Base-by-base conservation (phyloP, 2,113 vertebrate species). In the Lasiurus borealis region DNA sequence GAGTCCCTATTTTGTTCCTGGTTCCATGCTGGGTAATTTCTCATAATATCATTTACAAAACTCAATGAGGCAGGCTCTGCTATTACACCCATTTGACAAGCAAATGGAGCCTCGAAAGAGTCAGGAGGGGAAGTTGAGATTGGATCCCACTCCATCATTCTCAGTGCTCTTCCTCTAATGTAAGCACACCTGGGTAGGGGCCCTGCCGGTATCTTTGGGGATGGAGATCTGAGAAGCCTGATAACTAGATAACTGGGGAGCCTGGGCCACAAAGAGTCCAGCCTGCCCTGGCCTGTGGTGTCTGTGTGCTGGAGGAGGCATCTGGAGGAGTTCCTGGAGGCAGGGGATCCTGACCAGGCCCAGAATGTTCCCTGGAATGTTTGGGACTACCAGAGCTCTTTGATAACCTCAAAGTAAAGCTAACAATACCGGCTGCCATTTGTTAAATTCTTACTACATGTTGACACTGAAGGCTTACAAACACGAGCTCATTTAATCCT, bases 381-480 rank as follows among this genome's bases (percentile, higher is more conserved):
- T 50, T 78, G 77, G 62, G 31, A 48, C 78, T 27, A 75, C 48
- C 57, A 92, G 77, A 48, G 5, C 27, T 88, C 73, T 75, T 83
- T 34, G 36, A 94, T 46, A 94, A 81, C 12, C 83, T 25, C 62
- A 69, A 27, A 92, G 78, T 36, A 52, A 82, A 52, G 78, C 80
- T 85, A 95, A 76, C 1, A 2, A 2, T 36, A 72, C 64, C 25
- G 23, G 14, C 29, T 54, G 13, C 23, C 23, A 80, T 95, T 83
- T 91, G 68, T 96, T 82, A 85, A 93, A 90, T 59, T 71, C 69
- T 96, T 69, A 68, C 78, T 83, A 64, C 1, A 1, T 76, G 91
- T n/a, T 78, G 89, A 78, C 11, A 11, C 66, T 4, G 72, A 77
- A 14, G 34, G 34, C 64, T 94, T 84, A 91, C 88, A 64, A 84